Base-by-base conservation (phyloP, 2,888 invertebrate species). In the Notodonta ziczac region DNA sequence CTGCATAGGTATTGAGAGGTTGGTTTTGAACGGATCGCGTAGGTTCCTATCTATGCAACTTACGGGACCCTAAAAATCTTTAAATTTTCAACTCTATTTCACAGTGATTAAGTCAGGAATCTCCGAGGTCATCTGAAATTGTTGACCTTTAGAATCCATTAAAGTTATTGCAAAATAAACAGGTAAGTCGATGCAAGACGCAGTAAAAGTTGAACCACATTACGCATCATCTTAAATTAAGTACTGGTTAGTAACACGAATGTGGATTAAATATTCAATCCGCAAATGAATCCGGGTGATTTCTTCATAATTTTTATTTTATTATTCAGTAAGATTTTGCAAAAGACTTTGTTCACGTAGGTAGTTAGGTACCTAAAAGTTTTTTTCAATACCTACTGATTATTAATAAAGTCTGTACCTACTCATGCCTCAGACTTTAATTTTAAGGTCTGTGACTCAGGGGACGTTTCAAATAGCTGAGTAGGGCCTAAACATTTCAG, bases 201-300 rank as follows among this genome's bases (percentile, higher is more conserved):
- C 12, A 14, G 62, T 55, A 60, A 69, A 72, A 61, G 69, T 65
- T 69, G 60, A 48, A 64, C 59, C 59, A 13, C 10, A 52, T 52
- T 52, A 24, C 24, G 24, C 52, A n/a, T 13, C n/a, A 46, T 46
- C 50, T 8, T 9, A 8, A 14, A n/a, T 8, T 9, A n/a, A n/a
- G n/a, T n/a, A 14, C n/a, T 24, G 10, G 52, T 52, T 52, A 52
- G 32, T 13, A 52, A 32, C 13, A 10, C 24, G 32, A 32, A 52
- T 32, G 12, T 52, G n/a, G 13, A 52, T 52, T 46, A 52, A 32
- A 24, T 32, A 24, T 35, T 51, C 24, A 58, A 60, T 73, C 73
- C 70, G 70, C 61, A 53, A 63, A 52, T 42, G 60, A n/a, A 72
- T 71, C 71, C 70, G 71, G 70, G n/a, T 46, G n/a, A 46, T n/a